Conservation (phyloP, 2,888 invertebrate genomes). For the Hydroisotoma schaefferi region DNA sequence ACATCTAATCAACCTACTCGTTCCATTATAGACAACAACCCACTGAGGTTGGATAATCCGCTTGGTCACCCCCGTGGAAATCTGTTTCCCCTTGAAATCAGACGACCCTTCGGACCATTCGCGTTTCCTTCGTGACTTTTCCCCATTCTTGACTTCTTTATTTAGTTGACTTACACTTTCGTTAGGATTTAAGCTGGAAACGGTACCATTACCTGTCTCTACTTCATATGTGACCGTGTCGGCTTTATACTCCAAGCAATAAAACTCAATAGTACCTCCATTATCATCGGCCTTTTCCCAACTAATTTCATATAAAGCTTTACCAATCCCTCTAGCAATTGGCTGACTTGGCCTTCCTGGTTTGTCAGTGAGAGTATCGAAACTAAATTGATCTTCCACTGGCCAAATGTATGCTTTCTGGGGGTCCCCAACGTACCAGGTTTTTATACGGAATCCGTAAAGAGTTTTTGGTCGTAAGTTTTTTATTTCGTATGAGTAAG, state of each 20-base stretch:
- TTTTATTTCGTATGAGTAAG: constrained; percentile 46
- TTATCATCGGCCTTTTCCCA: constrained; percentile 77
- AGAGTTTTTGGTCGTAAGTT: constrained; percentile 68
- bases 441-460: constrained; percentile 70
- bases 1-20: constrained; percentile 55
- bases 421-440: constrained; percentile 59
- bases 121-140: not conserved
- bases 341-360: constrained; percentile 77
- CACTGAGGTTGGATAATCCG: constrained; percentile 53
- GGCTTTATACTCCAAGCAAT: constrained; percentile 65
- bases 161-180: too few species aligned
- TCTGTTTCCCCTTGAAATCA: not conserved
- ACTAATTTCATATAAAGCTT: constrained; percentile 70
- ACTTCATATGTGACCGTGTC: constrained; percentile 1
- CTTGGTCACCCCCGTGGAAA: not conserved
- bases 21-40: constrained; percentile 70
- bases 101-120: not conserved
- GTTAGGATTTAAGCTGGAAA: not conserved
- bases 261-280: constrained; percentile 69
- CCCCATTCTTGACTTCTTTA: too few species aligned
- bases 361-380: constrained; percentile 51
- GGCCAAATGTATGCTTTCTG: constrained; percentile 68
- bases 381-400: constrained; percentile 61
- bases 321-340: constrained; percentile 67
- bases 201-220: not conserved